A percentile compares a stretch with the other conserved stretches of the same genome.
Conservation (phyloP, 2,888 invertebrate genomes). For the Tenthredo scrophulariae region DNA sequence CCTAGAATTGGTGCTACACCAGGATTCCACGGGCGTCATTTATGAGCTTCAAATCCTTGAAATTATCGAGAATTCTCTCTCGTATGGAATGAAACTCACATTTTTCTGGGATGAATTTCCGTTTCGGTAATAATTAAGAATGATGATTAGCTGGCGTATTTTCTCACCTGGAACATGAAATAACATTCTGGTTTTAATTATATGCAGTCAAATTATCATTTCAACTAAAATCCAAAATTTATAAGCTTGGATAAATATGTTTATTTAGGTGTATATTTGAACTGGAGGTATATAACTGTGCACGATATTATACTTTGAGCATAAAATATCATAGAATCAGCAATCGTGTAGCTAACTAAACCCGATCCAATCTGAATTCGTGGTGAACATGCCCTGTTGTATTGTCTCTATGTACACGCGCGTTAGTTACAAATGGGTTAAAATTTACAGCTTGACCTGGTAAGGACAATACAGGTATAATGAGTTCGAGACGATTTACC, state of each 20-base stretch:
- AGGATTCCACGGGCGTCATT: not conserved
- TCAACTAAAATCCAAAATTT: not conserved
- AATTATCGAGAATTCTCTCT: not conserved
- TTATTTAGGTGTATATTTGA: not conserved
- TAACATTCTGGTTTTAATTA: not conserved
- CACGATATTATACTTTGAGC: not conserved
- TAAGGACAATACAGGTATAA: conserved; percentile 26
- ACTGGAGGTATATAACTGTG: not conserved
- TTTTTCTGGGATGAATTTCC: not conserved
- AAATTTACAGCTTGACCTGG: conserved; percentile 2
- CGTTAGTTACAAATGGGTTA: conserved; percentile 16
- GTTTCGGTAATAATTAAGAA: not conserved
- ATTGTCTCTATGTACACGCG: not conserved
- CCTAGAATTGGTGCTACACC: not conserved
- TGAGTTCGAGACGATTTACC: conserved; percentile 17
- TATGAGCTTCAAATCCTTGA: not conserved
- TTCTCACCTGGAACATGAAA: conserved; percentile 37
- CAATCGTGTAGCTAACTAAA: conserved; percentile 5
- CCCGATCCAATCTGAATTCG: not conserved
- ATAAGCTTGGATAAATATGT: not conserved
- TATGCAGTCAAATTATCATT: not conserved
- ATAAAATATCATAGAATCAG: not conserved
- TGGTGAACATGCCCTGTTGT: not conserved
- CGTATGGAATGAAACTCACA: not conserved
- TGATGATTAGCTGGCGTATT: not conserved